Evolutionary conservation across 2,888 invertebrate species (phyloP).

Genomic region (Phyllotreta striolata): DNA sequence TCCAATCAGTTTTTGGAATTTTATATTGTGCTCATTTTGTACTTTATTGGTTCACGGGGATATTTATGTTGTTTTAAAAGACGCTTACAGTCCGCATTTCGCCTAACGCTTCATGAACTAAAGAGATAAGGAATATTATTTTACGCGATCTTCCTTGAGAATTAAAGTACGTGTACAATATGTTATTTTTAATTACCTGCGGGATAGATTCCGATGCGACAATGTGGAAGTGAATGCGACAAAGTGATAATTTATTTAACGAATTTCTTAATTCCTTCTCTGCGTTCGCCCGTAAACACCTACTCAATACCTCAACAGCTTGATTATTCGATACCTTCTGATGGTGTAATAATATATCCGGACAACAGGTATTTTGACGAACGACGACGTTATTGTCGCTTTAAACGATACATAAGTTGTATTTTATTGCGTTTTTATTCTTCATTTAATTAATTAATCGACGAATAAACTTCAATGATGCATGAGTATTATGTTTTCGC

Average conservation of each 20-base stretch:
- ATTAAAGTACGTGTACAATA: no score
- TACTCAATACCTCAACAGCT: slow-evolving; percentile 19
- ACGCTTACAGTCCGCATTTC: slow-evolving; percentile 35
- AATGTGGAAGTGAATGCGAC: no score
- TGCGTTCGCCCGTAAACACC: slow-evolving; percentile 15
- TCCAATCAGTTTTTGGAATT: slow-evolving; percentile 51
- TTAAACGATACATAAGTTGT: slow-evolving; percentile 20
- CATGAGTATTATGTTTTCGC: no score
- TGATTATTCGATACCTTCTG: slow-evolving; percentile 26
- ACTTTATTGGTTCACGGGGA: slow-evolving; percentile 45
- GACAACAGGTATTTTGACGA: slow-evolving; percentile 24
- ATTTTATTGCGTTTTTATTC: slow-evolving; percentile 12
- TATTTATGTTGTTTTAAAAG: slow-evolving; percentile 43
- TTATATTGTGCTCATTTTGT: slow-evolving; percentile 47
- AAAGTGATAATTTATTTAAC: slow-evolving; percentile 4
- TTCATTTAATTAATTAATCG: no score
- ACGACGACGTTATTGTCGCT: slow-evolving; percentile 25
- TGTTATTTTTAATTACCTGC: slow-evolving; percentile 28
- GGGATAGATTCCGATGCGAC: no score
- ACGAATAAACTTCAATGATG: no score
- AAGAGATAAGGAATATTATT: slow-evolving; percentile 37
- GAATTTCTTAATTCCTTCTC: slow-evolving; percentile 11
- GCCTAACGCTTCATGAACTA: slow-evolving; percentile 32
- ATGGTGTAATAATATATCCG: slow-evolving; percentile 22
- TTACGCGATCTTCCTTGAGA: slow-evolving; percentile 32